Percentiles rank a stretch among this genome's conserved stretches.
These are phyloP conservation scores for Trisateles emortualis DNA, from an alignment of 2,888 invertebrate genomes.

Conservation along the genomic window DNA sequence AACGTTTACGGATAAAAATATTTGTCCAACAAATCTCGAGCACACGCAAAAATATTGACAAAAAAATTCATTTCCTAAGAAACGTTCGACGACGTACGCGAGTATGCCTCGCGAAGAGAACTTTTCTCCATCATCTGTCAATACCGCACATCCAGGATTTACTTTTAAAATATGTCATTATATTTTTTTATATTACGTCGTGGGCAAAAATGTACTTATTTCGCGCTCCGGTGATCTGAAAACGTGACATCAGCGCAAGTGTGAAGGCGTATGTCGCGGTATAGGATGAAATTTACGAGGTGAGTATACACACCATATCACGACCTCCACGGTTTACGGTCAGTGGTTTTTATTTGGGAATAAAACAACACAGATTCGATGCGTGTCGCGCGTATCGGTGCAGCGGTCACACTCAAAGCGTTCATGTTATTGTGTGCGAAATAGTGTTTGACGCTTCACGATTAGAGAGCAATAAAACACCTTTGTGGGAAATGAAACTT, in stretches of 20 bases:
- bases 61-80: slow-evolving; percentile 45
- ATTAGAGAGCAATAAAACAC: slow-evolving; percentile 17
- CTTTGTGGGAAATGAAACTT: background rate
- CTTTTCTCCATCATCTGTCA: slow-evolving; percentile 64
- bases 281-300: slow-evolving; percentile 68
- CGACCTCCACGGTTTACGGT: slow-evolving; percentile 77
- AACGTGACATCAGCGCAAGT: slow-evolving; percentile 83
- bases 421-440: slow-evolving; percentile 24
- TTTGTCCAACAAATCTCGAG: slow-evolving; percentile 50
- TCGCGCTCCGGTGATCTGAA: slow-evolving; percentile 85
- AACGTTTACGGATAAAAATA: slow-evolving; percentile 50
- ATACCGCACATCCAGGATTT: slow-evolving; percentile 68
- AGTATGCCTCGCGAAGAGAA: slow-evolving; percentile 26
- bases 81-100: slow-evolving; percentile 19
- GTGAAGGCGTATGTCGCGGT: slow-evolving; percentile 69
- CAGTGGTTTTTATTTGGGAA: slow-evolving; percentile 74
- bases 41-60: slow-evolving; percentile 44
- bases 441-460: slow-evolving; percentile 30
- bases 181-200: slow-evolving; percentile 81
- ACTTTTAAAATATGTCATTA: slow-evolving; percentile 84
- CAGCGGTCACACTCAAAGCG: slow-evolving; percentile 27
- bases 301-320: slow-evolving; percentile 72
- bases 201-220: slow-evolving; percentile 86
- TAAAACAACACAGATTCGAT: slow-evolving; percentile 55
- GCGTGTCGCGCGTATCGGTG: slow-evolving; percentile 26